Base-by-base conservation (phyloP, 2,113 vertebrate species). In the Rostratula benghalensis region DNA sequence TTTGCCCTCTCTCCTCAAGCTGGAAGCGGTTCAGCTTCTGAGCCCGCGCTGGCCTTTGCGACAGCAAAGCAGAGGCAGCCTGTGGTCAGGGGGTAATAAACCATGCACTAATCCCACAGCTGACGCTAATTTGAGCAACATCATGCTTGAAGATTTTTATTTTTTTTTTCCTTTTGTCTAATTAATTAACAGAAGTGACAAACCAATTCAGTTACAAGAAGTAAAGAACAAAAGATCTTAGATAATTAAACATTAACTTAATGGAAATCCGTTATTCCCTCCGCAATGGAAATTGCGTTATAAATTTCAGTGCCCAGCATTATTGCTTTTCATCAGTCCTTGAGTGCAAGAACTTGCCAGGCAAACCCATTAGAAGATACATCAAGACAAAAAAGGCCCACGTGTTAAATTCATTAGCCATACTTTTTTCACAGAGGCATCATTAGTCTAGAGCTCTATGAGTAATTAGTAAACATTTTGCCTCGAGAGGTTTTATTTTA, bases 121-220 rank as follows among this genome's bases (percentile, higher is more conserved):
- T 73, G 50, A 83, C 2, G 5, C 63, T 82, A 89, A 96, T 74
- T 69, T 59, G 70, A 94, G 71, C 74, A 89, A 53, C 5, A 57
- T 19, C 9, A 8, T 4, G 30, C 64, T 37, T 43, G 43, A 53
- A 48, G 30, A 45, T 41, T n/a, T 37, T 43, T 43, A 43, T n/a
- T n/a, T n/a, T 87, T 25, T 64, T 94, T 70, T 94, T 70, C 69
- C 23, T 54, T 90, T 75, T 78, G 16, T 59, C 57, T 82, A 95
- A 87, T 93, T 96, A 96, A 92, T 95, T 87, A 96, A 87, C 41
- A 87, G 85, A 94, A 86, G 78, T 83, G 60, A 83, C 70, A 96
- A 85, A 93, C 64, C 74, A 87, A 95, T 95, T 95, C 59, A 27
- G 51, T 85, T 76, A 65, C 70, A 83, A 64, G 75, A 92, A 94